Evolutionary conservation across 2,888 invertebrate species (phyloP), one percentile per base, ranked within the genome.

Genomic region (Cryptocheilus praepositus): DNA sequence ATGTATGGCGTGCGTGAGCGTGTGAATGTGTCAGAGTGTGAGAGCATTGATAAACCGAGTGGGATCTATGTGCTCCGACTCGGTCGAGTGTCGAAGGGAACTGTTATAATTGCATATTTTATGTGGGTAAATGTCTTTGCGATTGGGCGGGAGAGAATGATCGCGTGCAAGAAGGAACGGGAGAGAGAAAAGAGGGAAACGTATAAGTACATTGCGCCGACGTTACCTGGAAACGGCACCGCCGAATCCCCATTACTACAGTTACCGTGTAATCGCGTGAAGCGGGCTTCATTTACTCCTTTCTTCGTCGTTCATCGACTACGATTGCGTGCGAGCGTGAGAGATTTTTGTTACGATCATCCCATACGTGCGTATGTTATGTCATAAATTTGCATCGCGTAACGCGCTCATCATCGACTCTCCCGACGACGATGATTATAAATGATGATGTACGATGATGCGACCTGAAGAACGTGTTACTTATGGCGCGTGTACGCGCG

Each of bases 181-280:
- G 28, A 66, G 53, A 63, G 61, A 44, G 28, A 53, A 52, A 52
- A 45, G 7, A 19, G 52, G 43, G n/a, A 36, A 25, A 64, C 25
- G 52, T 18, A 54, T 45, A 36, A 59, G 18, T 51, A 64, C 64
- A 69, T 64, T 67, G 70, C 68, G 66, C 55, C 60, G 57, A 75
- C 67, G 75, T 75, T 75, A 75, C 69, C 75, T 57, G 64, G 69
- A 53, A 18, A 61, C 55, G 74, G 68, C 62, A 3, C 62, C 57
- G 66, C 67, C 69, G 64, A 54, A n/a, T 53, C 61, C 64, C 67
- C 53, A 58, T 46, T 49, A 60, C 45, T 70, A 66, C 61, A 79
- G 76, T 81, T 80, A 78, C 75, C 81, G 67, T 79, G 51, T 71
- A 63, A 70, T 73, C 71, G 77, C 71, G 77, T 79, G 73, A 79